Conservation (phyloP, 1,140 invertebrate species). For the Magallana angulata region DNA sequence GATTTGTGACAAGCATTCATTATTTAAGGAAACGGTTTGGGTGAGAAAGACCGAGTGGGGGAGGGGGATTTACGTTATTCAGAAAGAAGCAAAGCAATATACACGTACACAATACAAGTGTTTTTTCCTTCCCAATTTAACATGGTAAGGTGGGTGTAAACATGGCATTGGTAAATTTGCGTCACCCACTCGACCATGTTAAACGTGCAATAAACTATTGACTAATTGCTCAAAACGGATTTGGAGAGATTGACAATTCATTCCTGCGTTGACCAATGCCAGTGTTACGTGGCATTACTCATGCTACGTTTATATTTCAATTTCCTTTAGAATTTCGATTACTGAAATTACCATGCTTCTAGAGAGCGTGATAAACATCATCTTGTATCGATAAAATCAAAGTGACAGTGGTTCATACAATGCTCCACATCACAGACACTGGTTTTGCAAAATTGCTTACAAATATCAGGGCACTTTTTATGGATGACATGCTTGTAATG, state of each 20-base stretch:
- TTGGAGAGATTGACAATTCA: background rate
- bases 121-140: too few species aligned
- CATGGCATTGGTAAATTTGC: background rate
- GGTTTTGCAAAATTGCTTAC: background rate
- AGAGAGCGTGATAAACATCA: background rate
- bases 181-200: slow-evolving; percentile 7
- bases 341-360: background rate
- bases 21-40: too few species aligned
- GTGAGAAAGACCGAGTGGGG: too few species aligned
- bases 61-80: too few species aligned
- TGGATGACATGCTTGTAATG: too few species aligned
- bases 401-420: background rate
- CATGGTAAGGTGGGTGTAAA: background rate
- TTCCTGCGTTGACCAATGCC: background rate
- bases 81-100: too few species aligned
- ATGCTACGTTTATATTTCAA: background rate
- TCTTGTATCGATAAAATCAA: background rate
- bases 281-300: slow-evolving; percentile 11
- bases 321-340: background rate
- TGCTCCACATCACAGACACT: background rate
- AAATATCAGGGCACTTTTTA: background rate
- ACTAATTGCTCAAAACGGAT: background rate
- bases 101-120: too few species aligned
- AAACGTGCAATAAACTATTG: background rate
- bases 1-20: too few species aligned